Conservation (phyloP, 2,888 invertebrate species). For the Drosophila mimica region DNA sequence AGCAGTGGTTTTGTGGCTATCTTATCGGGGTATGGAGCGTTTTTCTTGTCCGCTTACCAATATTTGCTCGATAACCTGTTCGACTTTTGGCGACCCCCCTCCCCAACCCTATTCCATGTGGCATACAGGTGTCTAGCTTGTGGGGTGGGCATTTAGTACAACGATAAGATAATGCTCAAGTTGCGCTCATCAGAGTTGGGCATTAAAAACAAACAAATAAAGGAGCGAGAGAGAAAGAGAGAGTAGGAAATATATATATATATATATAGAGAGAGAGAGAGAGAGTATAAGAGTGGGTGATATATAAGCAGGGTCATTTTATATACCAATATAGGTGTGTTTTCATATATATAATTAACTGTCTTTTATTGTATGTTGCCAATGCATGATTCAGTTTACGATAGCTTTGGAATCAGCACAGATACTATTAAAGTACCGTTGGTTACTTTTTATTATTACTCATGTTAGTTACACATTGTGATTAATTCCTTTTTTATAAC, state of each 20-base stretch:
- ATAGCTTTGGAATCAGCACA: constrained; percentile 37
- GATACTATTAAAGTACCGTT: constrained; percentile 9
- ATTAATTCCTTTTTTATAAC: constrained; percentile 22
- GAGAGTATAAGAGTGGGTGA: not conserved
- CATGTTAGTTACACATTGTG: constrained; percentile 33
- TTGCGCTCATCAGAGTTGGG: constrained; percentile 38
- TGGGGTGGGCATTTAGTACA: constrained; percentile 22
- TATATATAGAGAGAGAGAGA: not conserved
- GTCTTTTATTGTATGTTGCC: constrained; percentile 9
- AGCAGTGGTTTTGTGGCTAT: constrained; percentile 38
- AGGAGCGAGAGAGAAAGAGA: not conserved
- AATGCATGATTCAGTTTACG: constrained; percentile 69
- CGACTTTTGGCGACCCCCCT: constrained; percentile 47
- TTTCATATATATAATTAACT: constrained; percentile 1
- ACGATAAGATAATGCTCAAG: constrained; percentile 66
- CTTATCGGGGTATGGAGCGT: constrained; percentile 53
- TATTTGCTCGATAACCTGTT: constrained; percentile 76
- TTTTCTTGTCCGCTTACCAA: constrained; percentile 62
- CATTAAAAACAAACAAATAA: constrained; percentile 65
- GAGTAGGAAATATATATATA: no score
- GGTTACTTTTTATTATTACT: constrained; percentile 29
- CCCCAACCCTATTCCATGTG: not conserved
- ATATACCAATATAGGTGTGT: constrained; percentile 6
- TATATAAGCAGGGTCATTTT: constrained; percentile 4
- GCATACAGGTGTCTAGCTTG: constrained; percentile 51